Base-by-base conservation (phyloP, 2,113 vertebrate genomes). In the Saccopteryx bilineata region DNA sequence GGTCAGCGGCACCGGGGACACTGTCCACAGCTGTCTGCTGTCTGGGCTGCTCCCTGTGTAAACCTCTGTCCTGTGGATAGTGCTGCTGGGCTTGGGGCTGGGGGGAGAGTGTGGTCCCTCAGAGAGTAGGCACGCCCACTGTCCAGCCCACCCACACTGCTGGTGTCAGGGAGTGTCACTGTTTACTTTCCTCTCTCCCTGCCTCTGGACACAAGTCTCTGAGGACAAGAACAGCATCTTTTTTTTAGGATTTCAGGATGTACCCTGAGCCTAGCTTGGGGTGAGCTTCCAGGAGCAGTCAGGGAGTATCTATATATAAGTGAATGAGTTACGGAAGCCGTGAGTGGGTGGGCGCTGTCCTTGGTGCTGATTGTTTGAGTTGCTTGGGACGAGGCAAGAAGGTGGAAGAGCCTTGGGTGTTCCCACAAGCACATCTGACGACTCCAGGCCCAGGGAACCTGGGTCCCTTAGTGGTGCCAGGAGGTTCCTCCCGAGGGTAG, bases 101-200 rank as follows among this genome's bases (percentile, higher is more conserved):
- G 3, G 1, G 52, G 54, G 9, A 39, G 8, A 8, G 11, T 4
- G 3, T 10, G 84, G 23, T 14, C 69, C 60, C 39, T 14, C 1
- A 5, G 18, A 5, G 21, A 60, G 46, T 26, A 11, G 48, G 65
- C 15, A 39, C 39, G 39, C 39, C 39, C 39, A 39, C 39, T 39
- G 39, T 39, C 39, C 39, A 39, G 39, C 39, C 39, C 39, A 39
- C 39, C 39, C 39, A 39, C 39, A 3, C 71, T 2, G 19, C 1
- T 1, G 0, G 39, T 15, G 31, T 19, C 19, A 2, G 7, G 69
- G 56, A 58, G 58, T 0, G 21, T 54, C 46, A 13, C 89, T 97
- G 95, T 95, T 96, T 93, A 81, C 80, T 1, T 52, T 13, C 39
- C 87, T 50, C 79, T 61, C 28, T 85, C 54, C 21, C 58, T 91